phyloP scores from a whole-genome alignment of 1,140 invertebrate genomes.

The Drosophila tani region DNA sequence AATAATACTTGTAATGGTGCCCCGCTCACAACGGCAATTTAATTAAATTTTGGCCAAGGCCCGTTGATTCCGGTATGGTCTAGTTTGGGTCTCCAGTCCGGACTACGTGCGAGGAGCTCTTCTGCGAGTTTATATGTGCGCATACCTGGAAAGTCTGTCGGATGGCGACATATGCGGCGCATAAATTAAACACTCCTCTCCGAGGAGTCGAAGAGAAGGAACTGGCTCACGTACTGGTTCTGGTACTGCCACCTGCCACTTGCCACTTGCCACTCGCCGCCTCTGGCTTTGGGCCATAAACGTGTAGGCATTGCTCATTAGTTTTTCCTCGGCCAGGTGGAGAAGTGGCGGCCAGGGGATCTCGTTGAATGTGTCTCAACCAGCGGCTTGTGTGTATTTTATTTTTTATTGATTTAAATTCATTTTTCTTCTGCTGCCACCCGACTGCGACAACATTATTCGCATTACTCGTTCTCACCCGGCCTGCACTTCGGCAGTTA shows the following conservation, averaged over 20 bases:
- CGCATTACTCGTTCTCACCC: constrained; percentile 30
- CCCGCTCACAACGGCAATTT: constrained; percentile 64
- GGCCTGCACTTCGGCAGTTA: constrained; percentile 60
- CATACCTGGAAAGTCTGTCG: constrained; percentile 48
- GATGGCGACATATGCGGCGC: constrained; percentile 73
- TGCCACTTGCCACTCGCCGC: constrained; percentile 47
- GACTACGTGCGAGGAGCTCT: constrained; percentile 49
- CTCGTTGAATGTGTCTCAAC: constrained; percentile 46
- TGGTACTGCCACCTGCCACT: constrained; percentile 38
- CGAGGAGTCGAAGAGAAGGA: constrained; percentile 15
- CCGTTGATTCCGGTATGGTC: constrained; percentile 25
- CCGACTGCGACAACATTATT: constrained; percentile 58
- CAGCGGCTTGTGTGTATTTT: constrained; percentile 33
- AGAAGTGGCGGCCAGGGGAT: constrained; percentile 10
- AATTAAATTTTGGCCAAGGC: constrained; percentile 71
- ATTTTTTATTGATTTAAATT: constrained; percentile 76
- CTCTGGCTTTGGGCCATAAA: constrained; percentile 68
- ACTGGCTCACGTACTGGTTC: constrained; percentile 49
- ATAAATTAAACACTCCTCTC: constrained; percentile 77
- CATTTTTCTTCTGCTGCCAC: constrained; percentile 53
- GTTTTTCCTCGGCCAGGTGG: constrained; percentile 58
- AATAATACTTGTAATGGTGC: constrained; percentile 58
- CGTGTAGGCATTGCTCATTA: constrained; percentile 79
- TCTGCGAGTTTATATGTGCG: constrained; percentile 13
- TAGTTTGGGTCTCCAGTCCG: constrained; percentile 11